A percentile compares a stretch with the other conserved stretches of the same genome.
Conservation (phyloP, 2,113 vertebrate genomes). For the Toxotes jaculatrix region DNA sequence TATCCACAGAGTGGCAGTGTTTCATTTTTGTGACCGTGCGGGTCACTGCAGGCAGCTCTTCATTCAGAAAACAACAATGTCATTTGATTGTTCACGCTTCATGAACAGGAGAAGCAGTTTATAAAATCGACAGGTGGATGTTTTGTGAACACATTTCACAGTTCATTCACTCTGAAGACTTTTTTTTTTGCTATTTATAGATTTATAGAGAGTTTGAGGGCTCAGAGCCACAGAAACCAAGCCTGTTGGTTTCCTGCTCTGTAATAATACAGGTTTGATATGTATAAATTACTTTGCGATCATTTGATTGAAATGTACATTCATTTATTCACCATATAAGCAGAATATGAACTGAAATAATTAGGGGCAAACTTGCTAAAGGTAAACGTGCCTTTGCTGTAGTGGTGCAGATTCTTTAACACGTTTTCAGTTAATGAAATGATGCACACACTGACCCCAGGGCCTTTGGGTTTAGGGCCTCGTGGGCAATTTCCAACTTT, state of each 20-base stretch:
- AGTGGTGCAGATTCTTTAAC: not conserved
- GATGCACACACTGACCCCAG: not conserved
- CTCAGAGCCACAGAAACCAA: not conserved
- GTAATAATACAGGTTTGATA: too few relatives aligned
- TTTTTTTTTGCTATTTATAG: not conserved
- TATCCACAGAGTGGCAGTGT: conserved; percentile 68
- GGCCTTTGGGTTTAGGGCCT: not conserved
- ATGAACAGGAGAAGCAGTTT: not conserved
- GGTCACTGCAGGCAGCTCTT: not conserved
- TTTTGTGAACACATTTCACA: not conserved
- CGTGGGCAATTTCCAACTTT: not conserved
- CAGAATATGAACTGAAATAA: not conserved
- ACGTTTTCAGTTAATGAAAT: not conserved
- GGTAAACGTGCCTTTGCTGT: not conserved
- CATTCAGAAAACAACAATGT: not conserved
- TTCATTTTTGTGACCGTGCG: conserved; percentile 7
- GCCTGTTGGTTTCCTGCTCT: not conserved
- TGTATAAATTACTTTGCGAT: not conserved
- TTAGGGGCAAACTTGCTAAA: too few relatives aligned
- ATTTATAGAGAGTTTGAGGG: not conserved
- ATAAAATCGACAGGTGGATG: not conserved
- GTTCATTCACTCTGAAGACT: not conserved
- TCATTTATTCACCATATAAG: not conserved
- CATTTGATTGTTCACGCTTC: not conserved
- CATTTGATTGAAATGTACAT: not conserved